A percentile compares a stretch with the other conserved stretches of the same genome.
Conservation (phyloP, 2,797 vertebrate genomes). For the Anguilla obscura region DNA sequence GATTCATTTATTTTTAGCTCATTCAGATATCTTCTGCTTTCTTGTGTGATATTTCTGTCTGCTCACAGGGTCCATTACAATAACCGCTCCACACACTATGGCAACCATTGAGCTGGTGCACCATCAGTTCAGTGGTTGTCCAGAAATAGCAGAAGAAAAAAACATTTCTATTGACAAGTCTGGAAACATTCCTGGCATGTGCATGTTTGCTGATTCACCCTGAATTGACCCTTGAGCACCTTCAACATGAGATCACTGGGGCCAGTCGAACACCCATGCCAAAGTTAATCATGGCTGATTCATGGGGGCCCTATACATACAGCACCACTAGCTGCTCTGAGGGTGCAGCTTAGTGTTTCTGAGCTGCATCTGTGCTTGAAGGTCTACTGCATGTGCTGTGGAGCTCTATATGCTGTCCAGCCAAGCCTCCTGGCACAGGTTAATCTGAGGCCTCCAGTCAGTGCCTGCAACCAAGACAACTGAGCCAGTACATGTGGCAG, state of each 20-base stretch:
- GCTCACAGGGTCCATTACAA: neutral
- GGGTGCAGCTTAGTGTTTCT: neutral
- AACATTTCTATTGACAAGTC: neutral
- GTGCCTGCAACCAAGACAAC: neutral
- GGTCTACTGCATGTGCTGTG: neutral
- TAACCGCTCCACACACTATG: neutral
- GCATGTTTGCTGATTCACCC: neutral
- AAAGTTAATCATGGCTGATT: neutral
- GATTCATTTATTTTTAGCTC: neutral
- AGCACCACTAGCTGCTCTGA: neutral
- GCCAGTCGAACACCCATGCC: neutral
- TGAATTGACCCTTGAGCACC: neutral
- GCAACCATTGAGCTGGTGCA: neutral
- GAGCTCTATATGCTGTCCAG: neutral
- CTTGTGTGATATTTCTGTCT: neutral
- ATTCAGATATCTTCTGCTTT: too few species aligned
- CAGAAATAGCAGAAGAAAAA: neutral
- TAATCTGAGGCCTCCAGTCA: neutral
- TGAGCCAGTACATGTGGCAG: too few species aligned
- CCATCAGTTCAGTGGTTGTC: neutral
- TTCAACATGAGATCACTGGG: neutral
- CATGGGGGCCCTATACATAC: neutral
- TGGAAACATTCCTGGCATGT: neutral
- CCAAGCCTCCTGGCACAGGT: too few species aligned
- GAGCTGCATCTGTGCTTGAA: neutral